Percentiles rank a stretch among this genome's conserved stretches.
phyloP scores from a whole-genome alignment of 2,113 vertebrate species.

The Corythornis vintsioides region DNA sequence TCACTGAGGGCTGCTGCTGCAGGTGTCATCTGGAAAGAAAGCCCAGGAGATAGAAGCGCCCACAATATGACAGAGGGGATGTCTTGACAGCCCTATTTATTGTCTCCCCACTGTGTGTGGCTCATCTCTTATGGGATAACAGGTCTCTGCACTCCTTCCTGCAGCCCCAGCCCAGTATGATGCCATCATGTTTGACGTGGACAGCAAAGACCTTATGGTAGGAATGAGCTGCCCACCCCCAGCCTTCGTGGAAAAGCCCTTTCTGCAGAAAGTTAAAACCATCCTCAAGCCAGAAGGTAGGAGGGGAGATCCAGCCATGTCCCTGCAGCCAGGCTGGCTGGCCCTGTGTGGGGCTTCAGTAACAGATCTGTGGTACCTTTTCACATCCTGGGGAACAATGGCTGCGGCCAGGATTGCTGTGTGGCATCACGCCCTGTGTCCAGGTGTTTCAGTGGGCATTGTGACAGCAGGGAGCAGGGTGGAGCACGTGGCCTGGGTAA shows the following conservation, averaged over 20 bases:
- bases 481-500: background rate
- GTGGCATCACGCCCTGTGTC: background rate
- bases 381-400: background rate
- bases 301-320: background rate
- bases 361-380: rapidly evolving
- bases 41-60: background rate
- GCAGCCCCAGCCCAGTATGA: constrained; percentile 80
- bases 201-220: constrained; percentile 90
- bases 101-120: rapidly evolving
- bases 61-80: rapidly evolving
- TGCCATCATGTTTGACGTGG: constrained; percentile 92
- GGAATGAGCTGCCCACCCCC: constrained; percentile 96
- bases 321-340: rapidly evolving
- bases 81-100: background rate
- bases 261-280: constrained; percentile 85
- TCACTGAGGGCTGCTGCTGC: background rate
- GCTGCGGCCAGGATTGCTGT: rapidly evolving
- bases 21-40: background rate
- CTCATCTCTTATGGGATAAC: background rate
- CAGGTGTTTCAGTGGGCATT: background rate
- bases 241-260: constrained; percentile 85
- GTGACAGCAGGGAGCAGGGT: background rate
- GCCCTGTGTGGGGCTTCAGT: background rate
- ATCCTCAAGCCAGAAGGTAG: constrained; percentile 86
- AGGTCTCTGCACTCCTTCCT: background rate